Base-by-base conservation (phyloP, 2,888 invertebrate species). In the Diaperis boleti region DNA sequence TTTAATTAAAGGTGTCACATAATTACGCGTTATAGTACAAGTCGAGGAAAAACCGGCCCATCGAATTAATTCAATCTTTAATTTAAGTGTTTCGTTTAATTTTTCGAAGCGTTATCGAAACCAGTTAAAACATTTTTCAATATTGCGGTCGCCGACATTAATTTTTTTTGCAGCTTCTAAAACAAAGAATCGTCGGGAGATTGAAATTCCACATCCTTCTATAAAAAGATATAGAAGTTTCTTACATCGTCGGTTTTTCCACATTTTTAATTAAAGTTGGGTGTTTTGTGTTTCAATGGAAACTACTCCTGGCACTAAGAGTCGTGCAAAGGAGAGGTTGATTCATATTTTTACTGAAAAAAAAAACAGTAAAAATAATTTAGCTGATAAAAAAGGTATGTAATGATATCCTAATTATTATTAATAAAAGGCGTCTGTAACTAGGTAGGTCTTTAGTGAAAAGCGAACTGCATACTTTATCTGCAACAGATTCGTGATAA, bases 1-100 rank as follows among this genome's bases (percentile, higher is more conserved):
- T 10, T 17, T 41, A 41, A 41, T 41, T 18, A 18, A 17, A 41
- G 41, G 41, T 41, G 41, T 41, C 41, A 41, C 8, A 5, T 26
- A 26, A 26, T 26, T 26, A 26, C 1, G 2, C 6, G 6, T 2
- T 8, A 26, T 18, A 41, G 41, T 17, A 18, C 5, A 6, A 18
- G 4, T 41, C 17, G 18, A 41, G 10, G 41, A 41, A 41, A 39
- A 39, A 33, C 33, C 26, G 26, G n/a, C 26, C 1, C 26, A n/a
- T n/a, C n/a, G n/a, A 39, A 13, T 39, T 39, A 39, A 39, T 15
- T 39, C 15, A 11, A 20, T 26, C 26, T 26, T 5, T 5, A 5
- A 26, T 26, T 26, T 26, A 26, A 26, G 26, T 26, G 26, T 26
- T 26, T 26, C 26, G 6, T 26, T 26, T 26, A 26, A 26, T 26